phyloP scores from a whole-genome alignment of 2,888 invertebrate genomes.

The Cacoxenus indagator region DNA sequence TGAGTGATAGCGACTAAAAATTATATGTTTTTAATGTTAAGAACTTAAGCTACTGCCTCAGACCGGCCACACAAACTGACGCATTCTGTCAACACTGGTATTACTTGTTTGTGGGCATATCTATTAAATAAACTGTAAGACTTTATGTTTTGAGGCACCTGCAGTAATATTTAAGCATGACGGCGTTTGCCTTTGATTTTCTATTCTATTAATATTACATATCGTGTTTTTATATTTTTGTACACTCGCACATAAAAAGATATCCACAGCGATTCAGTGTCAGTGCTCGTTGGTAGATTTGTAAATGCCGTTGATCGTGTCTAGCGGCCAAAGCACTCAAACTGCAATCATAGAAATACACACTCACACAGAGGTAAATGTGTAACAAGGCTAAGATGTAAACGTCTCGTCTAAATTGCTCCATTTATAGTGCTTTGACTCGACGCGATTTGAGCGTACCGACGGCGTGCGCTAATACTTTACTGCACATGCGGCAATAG shows the following conservation, averaged over 20 bases:
- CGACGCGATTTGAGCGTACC: neutral
- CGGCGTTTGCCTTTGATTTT: slow-evolving; percentile 27
- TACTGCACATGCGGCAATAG: neutral
- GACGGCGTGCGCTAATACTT: neutral
- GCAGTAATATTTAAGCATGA: neutral
- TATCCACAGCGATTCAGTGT: slow-evolving; percentile 7
- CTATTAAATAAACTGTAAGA: neutral
- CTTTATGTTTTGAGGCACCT: slow-evolving; percentile 12
- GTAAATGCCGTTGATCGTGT: slow-evolving; percentile 13
- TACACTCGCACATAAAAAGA: neutral
- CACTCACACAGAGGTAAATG: neutral
- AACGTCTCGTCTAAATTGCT: slow-evolving; percentile 10
- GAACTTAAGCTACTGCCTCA: neutral
- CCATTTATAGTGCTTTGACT: slow-evolving; percentile 15
- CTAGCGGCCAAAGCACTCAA: slow-evolving; percentile 4
- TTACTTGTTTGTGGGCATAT: neutral
- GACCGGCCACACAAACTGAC: neutral
- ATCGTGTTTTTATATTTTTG: neutral
- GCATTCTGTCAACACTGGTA: neutral
- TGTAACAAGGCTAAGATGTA: neutral
- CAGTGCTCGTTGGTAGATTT: slow-evolving; percentile 13
- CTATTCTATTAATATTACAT: neutral
- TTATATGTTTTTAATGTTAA: neutral
- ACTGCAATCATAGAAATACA: neutral
- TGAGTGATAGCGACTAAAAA: neutral